Evolutionary conservation across 2,888 invertebrate genomes (phyloP).

Genomic region (Dolichopus griseipennis): DNA sequence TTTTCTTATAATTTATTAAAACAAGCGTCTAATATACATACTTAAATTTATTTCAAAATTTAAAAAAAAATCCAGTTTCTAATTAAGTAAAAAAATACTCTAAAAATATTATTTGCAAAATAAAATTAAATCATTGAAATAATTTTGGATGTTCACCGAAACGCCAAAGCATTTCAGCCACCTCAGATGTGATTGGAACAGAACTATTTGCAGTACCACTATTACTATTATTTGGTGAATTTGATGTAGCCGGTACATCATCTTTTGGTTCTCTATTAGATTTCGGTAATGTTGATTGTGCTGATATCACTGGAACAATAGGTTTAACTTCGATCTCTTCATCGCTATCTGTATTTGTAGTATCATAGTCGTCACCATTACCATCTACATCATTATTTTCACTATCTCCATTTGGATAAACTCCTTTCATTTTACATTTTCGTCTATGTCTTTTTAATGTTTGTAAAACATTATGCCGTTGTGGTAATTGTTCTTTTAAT

Average conservation of each 20-base stretch:
- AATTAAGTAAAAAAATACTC: too few species aligned
- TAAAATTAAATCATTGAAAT: background rate
- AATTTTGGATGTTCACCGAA: background rate
- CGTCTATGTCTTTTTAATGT: conserved; percentile 5
- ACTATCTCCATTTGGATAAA: background rate
- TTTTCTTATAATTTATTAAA: too few species aligned
- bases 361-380: background rate
- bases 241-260: background rate
- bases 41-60: too few species aligned
- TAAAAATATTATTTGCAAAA: too few species aligned
- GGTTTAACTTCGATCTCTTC: background rate
- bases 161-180: background rate
- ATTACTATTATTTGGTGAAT: background rate
- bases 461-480: conserved; percentile 7
- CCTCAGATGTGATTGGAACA: background rate
- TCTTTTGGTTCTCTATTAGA: background rate
- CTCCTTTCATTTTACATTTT: background rate
- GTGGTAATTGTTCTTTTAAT: conserved; percentile 2
- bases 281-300: background rate
- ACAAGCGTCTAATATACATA: too few species aligned
- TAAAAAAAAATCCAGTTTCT: too few species aligned
- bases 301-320: background rate
- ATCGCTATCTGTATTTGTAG: background rate
- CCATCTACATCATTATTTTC: background rate
- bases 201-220: background rate